A percentile compares a stretch with the other conserved stretches of the same genome.
Conservation (phyloP, 2,797 vertebrate genomes). For the Esox masquinongy region DNA sequence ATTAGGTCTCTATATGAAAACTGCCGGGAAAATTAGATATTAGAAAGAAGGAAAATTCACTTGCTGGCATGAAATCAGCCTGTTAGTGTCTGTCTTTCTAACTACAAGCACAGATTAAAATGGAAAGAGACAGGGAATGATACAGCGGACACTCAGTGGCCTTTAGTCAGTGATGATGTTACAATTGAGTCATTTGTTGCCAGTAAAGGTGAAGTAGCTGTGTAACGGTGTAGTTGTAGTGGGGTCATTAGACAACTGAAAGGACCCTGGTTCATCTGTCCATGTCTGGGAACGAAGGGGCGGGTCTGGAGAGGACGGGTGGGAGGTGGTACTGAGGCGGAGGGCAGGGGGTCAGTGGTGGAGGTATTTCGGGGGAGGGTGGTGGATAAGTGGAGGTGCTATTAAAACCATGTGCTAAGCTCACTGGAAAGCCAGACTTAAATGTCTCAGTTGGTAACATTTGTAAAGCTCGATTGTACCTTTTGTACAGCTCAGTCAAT, state of each 20-base stretch:
- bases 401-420: too few species aligned
- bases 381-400: slow-evolving; percentile 20
- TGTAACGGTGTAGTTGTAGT: slow-evolving; percentile 21
- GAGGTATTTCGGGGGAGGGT: neutral
- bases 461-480: too few species aligned
- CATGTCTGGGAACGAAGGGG: slow-evolving; percentile 32
- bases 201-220: slow-evolving; percentile 8
- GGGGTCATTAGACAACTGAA: slow-evolving; percentile 33
- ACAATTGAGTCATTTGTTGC: slow-evolving; percentile 37
- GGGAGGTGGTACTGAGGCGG: slow-evolving; percentile 6
- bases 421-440: too few species aligned
- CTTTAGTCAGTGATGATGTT: slow-evolving; percentile 32
- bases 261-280: slow-evolving; percentile 36
- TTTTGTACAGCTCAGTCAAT: too few species aligned
- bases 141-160: neutral
- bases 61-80: too few species aligned
- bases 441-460: too few species aligned
- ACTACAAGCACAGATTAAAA: neutral
- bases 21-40: too few species aligned
- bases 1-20: too few species aligned
- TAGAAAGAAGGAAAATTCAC: too few species aligned
- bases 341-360: neutral
- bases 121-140: neutral
- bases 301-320: slow-evolving; percentile 36
- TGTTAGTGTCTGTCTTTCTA: neutral